Evolutionary conservation across 2,113 vertebrate genomes (phyloP).

Genomic region (Panthera uncia): DNA sequence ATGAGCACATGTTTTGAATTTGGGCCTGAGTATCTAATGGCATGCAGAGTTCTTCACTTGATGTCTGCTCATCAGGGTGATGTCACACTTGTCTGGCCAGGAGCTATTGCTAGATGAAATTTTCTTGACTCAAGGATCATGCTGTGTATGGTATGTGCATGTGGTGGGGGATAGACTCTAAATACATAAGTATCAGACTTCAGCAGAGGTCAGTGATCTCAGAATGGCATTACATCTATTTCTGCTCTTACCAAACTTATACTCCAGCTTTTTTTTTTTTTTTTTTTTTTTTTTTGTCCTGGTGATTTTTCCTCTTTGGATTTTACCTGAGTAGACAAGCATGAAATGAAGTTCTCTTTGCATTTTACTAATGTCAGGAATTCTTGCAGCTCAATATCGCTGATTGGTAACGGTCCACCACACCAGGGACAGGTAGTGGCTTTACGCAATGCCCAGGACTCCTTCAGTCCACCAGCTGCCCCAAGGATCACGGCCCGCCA

Average conservation of each 20-base stretch:
- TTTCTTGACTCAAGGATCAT: background rate
- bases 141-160: background rate
- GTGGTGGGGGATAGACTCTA: background rate
- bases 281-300: background rate
- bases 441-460: background rate
- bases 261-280: background rate
- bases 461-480: background rate
- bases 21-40: background rate
- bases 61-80: background rate
- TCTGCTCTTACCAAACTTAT: background rate
- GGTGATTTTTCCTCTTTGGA: conserved; percentile 34
- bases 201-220: background rate
- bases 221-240: background rate
- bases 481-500: background rate
- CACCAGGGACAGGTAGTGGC: background rate
- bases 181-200: background rate
- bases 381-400: background rate
- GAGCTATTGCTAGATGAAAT: background rate
- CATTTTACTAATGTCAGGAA: conserved; percentile 52
- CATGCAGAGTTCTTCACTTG: background rate
- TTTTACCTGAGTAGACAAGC: conserved; percentile 69
- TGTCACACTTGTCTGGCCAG: background rate
- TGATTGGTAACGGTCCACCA: background rate
- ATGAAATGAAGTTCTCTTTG: conserved; percentile 67
- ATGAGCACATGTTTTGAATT: background rate